Percentiles rank a stretch among this genome's conserved stretches.
Evolutionary conservation across 2,888 invertebrate species (phyloP).

Genomic region (Gnatocerus cornutus): DNA sequence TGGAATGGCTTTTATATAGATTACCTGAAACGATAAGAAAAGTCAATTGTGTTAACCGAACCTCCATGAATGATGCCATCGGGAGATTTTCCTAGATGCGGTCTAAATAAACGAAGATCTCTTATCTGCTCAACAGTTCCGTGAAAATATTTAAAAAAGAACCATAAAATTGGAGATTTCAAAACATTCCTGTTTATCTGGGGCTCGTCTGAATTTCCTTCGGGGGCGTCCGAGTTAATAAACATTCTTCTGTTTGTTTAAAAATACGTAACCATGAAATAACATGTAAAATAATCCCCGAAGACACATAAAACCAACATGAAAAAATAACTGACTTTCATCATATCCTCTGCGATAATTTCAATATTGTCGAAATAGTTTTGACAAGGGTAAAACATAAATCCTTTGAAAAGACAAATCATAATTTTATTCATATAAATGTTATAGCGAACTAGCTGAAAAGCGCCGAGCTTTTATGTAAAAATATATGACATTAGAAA

Average conservation of each 20-base stretch:
- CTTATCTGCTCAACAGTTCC: conserved; percentile 33
- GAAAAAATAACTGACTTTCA: conserved; percentile 2
- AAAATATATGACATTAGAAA: conserved; percentile 26
- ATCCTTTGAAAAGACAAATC: conserved; percentile 19
- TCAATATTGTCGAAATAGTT: neutral
- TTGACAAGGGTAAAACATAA: conserved; percentile 22
- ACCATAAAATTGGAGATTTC: conserved; percentile 37
- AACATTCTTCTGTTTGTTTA: conserved; percentile 42
- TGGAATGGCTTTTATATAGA: conserved; percentile 34
- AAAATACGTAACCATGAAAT: conserved; percentile 33
- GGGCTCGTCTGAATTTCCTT: conserved; percentile 41
- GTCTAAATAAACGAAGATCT: conserved; percentile 29
- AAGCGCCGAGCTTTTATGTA: conserved; percentile 19
- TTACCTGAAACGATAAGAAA: conserved; percentile 39
- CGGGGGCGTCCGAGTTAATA: conserved; percentile 43
- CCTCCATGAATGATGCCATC: conserved; percentile 34
- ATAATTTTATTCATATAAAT: conserved; percentile 30
- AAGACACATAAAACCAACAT: neutral
- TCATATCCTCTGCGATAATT: too few relatives aligned
- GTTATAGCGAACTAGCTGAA: conserved; percentile 22
- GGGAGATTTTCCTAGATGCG: conserved; percentile 23
- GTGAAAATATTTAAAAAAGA: conserved; percentile 37
- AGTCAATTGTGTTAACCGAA: conserved; percentile 37
- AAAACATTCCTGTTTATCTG: conserved; percentile 41
- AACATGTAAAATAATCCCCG: conserved; percentile 20